Evolutionary conservation across 2,888 invertebrate genomes (phyloP).

Genomic region (Spisula subtruncata): DNA sequence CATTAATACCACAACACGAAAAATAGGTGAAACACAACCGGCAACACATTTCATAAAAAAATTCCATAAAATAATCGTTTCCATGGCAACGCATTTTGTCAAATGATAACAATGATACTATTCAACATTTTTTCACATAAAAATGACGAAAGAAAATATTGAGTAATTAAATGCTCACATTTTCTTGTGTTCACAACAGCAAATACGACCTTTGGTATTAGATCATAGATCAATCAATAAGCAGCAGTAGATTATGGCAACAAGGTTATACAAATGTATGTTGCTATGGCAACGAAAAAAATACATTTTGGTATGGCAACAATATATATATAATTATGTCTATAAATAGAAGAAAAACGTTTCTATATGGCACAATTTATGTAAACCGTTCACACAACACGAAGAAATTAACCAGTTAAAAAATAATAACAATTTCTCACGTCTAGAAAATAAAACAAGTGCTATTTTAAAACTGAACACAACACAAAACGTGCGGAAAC

Average conservation of each 20-base stretch:
- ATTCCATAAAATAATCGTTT: neutral
- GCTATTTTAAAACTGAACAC: conserved; percentile 13
- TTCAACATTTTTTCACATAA: conserved; percentile 31
- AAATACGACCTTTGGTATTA: conserved; percentile 40
- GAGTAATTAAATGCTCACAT: conserved; percentile 6
- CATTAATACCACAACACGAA: neutral
- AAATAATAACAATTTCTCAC: neutral
- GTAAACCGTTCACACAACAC: conserved; percentile 15
- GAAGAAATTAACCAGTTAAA: neutral
- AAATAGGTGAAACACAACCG: too few relatives aligned
- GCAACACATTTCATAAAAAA: too few relatives aligned
- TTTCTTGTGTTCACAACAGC: conserved; percentile 18
- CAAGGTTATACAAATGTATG: neutral
- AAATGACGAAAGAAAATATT: conserved; percentile 24
- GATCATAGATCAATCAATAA: neutral
- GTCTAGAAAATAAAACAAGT: neutral
- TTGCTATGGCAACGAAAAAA: conserved; percentile 12
- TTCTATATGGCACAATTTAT: conserved; percentile 21
- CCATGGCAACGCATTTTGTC: conserved; percentile 30
- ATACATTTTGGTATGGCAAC: conserved; percentile 29
- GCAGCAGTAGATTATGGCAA: conserved; percentile 30
- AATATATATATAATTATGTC: conserved; percentile 22
- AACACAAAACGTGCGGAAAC: neutral
- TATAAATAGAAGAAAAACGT: conserved; percentile 13
- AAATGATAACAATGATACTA: conserved; percentile 45